Evolutionary conservation across 2,797 vertebrate genomes (phyloP).

Genomic region (Limnodromus scolopaceus): DNA sequence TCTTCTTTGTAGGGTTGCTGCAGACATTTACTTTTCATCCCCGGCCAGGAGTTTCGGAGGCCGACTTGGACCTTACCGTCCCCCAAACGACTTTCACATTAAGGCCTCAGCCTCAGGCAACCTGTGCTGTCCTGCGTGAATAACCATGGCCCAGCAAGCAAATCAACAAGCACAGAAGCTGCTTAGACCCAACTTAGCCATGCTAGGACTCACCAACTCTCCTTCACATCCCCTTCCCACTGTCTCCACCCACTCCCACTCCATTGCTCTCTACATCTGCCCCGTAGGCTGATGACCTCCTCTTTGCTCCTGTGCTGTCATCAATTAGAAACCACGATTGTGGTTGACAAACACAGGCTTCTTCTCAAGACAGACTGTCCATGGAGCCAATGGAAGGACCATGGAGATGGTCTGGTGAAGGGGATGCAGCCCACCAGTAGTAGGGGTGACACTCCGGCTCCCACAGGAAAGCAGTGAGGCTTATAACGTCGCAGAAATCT

Average conservation of each 20-base stretch:
- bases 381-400: background rate
- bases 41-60: slow-evolving; percentile 51
- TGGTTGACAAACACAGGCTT: background rate
- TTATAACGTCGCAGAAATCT: background rate
- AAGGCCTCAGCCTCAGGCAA: slow-evolving; percentile 69
- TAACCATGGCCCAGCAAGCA: background rate
- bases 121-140: slow-evolving; percentile 57
- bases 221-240: background rate
- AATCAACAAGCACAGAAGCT: background rate
- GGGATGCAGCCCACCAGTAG: background rate
- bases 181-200: background rate
- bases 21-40: slow-evolving; percentile 75
- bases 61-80: slow-evolving; percentile 60
- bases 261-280: background rate
- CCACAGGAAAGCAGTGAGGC: background rate
- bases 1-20: slow-evolving; percentile 75
- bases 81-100: slow-evolving; percentile 75
- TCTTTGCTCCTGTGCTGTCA: background rate
- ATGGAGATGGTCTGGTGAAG: background rate
- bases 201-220: background rate
- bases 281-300: background rate
- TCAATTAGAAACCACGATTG: background rate
- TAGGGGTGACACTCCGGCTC: background rate
- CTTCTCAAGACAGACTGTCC: background rate
- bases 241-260: background rate